Base-by-base conservation (phyloP, 2,797 vertebrate genomes). In the Cirrhinus mrigala region DNA sequence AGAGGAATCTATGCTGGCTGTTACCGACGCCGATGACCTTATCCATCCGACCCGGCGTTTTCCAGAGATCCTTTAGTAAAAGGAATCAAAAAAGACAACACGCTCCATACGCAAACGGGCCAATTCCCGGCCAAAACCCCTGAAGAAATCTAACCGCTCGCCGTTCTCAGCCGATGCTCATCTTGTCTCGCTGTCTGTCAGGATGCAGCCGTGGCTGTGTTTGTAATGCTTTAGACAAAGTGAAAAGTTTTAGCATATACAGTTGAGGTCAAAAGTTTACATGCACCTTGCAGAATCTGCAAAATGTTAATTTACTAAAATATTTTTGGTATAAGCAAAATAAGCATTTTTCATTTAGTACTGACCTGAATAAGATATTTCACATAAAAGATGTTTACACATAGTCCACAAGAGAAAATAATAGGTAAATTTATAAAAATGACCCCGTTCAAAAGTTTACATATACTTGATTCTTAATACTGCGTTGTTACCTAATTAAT, bases 21-120 rank as follows among this genome's bases (percentile, higher is more conserved):
- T 40, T 71, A 78, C 2, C n/a, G 60, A 74, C 52, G 62, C 54
- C 52, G 33, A 44, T 79, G 70, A 84, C 74, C 84, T 87, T 84
- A 74, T 83, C 68, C 44, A 6, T 64, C 33, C 3, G 18, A 22
- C 37, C 18, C 48, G 7, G 54, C 4, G 50, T 79, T 60, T 78
- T 60, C 56, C 64, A 62, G 44, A 18, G n/a, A 70, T 78, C 48
- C 68, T 86, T 62, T 71, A 69, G 52, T 85, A 70, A 79, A 8
- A 20, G 24, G 69, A 86, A 87, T 84, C 78, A 62, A 78, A 87
- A 83, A 78, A 54, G 68, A 81, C 82, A 89, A 88, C 79, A 54
- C 27, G n/a, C 70, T 83, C 33, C n/a, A 81, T 29, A 52, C 70
- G 77, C 80, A 83, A 62, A 68, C 37, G 7, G 76, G 20, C 77